Base-by-base conservation (phyloP, 2,113 vertebrate species). In the Plecotus auritus region DNA sequence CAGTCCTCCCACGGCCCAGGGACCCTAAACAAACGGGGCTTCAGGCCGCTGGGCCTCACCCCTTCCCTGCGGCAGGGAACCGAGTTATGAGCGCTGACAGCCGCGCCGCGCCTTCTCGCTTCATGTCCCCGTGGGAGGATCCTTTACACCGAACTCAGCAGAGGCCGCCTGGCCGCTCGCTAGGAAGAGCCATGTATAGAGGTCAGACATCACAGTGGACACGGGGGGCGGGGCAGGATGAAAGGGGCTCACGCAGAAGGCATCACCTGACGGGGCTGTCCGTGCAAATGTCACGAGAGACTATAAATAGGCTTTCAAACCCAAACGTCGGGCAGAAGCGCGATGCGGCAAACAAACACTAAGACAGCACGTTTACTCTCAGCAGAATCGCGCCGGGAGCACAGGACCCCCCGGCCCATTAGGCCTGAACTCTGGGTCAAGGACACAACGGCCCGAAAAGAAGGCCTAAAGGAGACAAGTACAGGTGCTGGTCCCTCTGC, bases 31-130 rank as follows among this genome's bases (percentile, higher is more conserved):
- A 76, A 37, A 51, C 35, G 30, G 18, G 70, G 22, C 81, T 64
- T 84, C 93, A 37, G 92, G 88, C 51, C 0, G 0, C 12, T 9
- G 45, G 56, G 85, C 88, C 84, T 37, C 88, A 9, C 61, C 92
- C 67, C 88, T 42, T 90, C 90, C 88, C 90, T 70, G 49, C 7
- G 2, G 83, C 23, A 0, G 77, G 59, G 88, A 93, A 40, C 90
- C 87, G 47, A 90, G 88, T 93, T 85, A 88, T 61, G 76, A 95
- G 51, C 76, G 77, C 90, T 30, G 61, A 92, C 72, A 95, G 42
- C 94, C n/a, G 67, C 18, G 94, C 67, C 13, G 4, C 32, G 77
- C 90, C 76, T 67, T 80, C 76, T 16, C 37, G 85, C 88, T 89
- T 83, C 67, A 35, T 28, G 77, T 91, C 93, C 88, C 88, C 23